phyloP scores from a whole-genome alignment of 2,113 vertebrate genomes.

The Dryoscopus gambensis region DNA sequence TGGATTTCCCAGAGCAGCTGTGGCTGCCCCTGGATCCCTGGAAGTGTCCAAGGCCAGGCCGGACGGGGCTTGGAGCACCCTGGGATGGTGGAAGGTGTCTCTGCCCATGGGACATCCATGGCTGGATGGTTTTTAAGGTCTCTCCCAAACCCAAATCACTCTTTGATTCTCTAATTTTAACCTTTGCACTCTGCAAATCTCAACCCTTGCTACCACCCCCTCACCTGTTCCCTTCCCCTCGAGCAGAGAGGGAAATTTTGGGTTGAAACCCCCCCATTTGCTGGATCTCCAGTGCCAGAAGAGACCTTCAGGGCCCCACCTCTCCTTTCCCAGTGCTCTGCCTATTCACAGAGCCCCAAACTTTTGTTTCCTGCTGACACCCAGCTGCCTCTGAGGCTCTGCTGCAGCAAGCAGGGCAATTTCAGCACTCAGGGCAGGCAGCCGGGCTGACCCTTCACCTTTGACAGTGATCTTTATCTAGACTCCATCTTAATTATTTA shows the following conservation, averaged over 20 bases:
- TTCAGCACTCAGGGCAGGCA: background rate
- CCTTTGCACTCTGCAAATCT: background rate
- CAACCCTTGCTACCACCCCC: background rate
- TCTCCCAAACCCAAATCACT: background rate
- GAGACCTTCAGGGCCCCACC: background rate
- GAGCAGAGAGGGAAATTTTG: background rate
- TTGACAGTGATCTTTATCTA: slow-evolving; percentile 63
- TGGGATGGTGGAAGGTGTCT: background rate
- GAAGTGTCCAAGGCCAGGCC: fast-evolving
- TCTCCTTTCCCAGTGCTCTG: background rate
- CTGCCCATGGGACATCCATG: background rate
- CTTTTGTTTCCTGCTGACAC: slow-evolving; percentile 2
- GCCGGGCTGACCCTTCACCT: slow-evolving; percentile 50
- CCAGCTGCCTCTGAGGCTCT: background rate
- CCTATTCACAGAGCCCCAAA: background rate
- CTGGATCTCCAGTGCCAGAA: background rate
- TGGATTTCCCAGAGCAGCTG: background rate
- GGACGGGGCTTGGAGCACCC: fast-evolving
- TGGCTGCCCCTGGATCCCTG: background rate
- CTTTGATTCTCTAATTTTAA: background rate
- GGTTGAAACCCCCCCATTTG: background rate
- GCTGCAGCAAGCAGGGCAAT: background rate
- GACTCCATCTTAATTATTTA: slow-evolving; percentile 60
- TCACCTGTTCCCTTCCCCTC: background rate
- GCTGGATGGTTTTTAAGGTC: background rate